Evolutionary conservation across 2,113 vertebrate species (phyloP).

Genomic region (Ibidorhyncha struthersii): DNA sequence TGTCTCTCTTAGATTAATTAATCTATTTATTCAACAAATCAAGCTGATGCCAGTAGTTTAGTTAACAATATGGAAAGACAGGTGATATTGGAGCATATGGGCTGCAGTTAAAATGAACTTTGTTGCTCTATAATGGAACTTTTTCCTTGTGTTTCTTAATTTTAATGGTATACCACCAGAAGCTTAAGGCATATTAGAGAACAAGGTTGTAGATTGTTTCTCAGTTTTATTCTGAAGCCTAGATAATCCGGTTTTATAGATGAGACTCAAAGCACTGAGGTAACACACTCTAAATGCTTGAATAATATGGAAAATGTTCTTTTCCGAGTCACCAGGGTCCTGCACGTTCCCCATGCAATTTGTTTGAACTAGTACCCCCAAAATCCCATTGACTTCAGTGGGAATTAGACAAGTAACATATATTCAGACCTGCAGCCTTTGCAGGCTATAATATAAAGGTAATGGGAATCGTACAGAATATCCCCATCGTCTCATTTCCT

Average conservation of each 20-base stretch:
- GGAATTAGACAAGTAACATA: not conserved
- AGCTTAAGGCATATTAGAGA: not conserved
- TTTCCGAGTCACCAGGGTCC: not conserved
- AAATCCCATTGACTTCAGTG: not conserved
- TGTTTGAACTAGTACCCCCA: not conserved
- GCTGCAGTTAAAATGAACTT: constrained; percentile 14
- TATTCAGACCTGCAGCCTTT: not conserved
- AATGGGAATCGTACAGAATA: not conserved
- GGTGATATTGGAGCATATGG: constrained; percentile 16
- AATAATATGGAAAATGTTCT: not conserved
- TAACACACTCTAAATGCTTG: not conserved
- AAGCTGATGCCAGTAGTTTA: constrained; percentile 10
- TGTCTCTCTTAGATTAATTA: constrained; percentile 54
- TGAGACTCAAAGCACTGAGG: not conserved
- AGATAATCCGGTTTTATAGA: not conserved
- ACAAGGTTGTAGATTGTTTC: not conserved
- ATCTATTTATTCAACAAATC: constrained; percentile 60
- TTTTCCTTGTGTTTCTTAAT: not conserved
- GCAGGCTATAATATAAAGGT: not conserved
- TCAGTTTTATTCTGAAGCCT: not conserved
- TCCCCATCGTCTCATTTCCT: constrained; percentile 14
- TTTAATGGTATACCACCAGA: not conserved
- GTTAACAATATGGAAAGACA: constrained; percentile 34
- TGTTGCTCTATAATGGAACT: not conserved
- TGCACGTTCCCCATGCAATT: not conserved